Evolutionary conservation across 1,140 invertebrate species (phyloP).

Genomic region (Drosophila auraria): DNA sequence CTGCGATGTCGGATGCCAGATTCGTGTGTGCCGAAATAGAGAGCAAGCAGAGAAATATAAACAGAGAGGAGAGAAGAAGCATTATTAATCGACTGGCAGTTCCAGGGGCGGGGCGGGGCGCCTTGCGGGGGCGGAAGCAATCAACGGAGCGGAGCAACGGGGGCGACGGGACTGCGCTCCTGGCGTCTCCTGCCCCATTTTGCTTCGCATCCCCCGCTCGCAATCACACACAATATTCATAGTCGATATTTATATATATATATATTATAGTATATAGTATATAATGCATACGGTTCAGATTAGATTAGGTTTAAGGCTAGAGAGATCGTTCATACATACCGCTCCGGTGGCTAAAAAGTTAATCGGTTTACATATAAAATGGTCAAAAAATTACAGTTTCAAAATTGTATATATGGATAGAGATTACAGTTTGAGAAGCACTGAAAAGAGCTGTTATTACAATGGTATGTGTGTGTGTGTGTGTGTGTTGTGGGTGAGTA

Average conservation of each 20-base stretch:
- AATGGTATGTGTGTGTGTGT: slow-evolving; percentile 47
- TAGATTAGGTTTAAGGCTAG: slow-evolving; percentile 56
- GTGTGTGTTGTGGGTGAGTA: slow-evolving; percentile 5
- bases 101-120: slow-evolving; percentile 6
- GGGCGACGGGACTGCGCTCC: background rate
- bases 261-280: slow-evolving; percentile 30
- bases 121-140: slow-evolving; percentile 26
- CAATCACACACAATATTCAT: slow-evolving; percentile 35
- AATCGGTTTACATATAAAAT: slow-evolving; percentile 69
- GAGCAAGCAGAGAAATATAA: slow-evolving; percentile 75
- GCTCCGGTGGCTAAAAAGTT: slow-evolving; percentile 82
- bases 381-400: slow-evolving; percentile 63
- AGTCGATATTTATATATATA: slow-evolving; percentile 33
- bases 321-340: slow-evolving; percentile 79
- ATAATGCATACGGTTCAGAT: slow-evolving; percentile 47
- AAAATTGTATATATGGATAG: slow-evolving; percentile 57
- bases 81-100: slow-evolving; percentile 54
- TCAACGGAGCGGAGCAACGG: background rate
- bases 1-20: slow-evolving; percentile 86
- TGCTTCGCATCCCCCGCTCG: slow-evolving; percentile 33
- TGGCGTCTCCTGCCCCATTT: slow-evolving; percentile 1
- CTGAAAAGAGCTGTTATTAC: slow-evolving; percentile 83
- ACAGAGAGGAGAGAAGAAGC: slow-evolving; percentile 51
- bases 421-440: slow-evolving; percentile 75
- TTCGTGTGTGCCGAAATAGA: slow-evolving; percentile 53